These are phyloP conservation scores for Alfaro cultratus DNA, from an alignment of 2,797 vertebrate species.

Conservation along the genomic window DNA sequence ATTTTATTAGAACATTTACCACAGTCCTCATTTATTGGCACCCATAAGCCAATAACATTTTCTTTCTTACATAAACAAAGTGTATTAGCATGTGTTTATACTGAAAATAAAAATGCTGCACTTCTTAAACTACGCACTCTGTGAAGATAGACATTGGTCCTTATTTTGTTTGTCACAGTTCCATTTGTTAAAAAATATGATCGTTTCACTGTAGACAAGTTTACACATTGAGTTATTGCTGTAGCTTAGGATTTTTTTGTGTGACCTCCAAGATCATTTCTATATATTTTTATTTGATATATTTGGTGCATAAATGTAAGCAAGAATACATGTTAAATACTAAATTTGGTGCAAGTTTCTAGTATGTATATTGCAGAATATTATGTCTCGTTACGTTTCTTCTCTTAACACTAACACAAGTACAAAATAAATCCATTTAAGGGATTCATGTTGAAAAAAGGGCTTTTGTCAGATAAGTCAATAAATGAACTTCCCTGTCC, in stretches of 20 bases:
- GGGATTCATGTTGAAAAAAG: not conserved
- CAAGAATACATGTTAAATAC: not conserved
- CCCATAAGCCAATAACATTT: not conserved
- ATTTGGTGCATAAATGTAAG: not conserved
- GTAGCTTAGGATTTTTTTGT: not conserved
- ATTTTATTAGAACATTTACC: conserved; percentile 7
- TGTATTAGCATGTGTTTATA: not conserved
- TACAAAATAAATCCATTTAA: not conserved
- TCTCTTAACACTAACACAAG: not conserved
- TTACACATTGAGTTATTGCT: not conserved
- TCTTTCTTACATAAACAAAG: not conserved
- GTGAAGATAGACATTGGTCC: not conserved
- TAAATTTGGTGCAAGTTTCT: not conserved
- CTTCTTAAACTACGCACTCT: not conserved
- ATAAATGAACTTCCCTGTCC: not conserved
- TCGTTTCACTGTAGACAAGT: not conserved
- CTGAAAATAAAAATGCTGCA: not conserved
- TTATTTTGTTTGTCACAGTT: not conserved
- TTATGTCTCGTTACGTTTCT: not conserved
- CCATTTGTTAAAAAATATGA: not conserved
- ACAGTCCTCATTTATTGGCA: not conserved
- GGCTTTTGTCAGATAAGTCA: not conserved
- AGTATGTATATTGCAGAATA: not conserved
- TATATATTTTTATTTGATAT: not conserved
- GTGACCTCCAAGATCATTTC: not conserved